Conservation (phyloP, 2,888 invertebrate genomes). For the Nomada goodeniana region DNA sequence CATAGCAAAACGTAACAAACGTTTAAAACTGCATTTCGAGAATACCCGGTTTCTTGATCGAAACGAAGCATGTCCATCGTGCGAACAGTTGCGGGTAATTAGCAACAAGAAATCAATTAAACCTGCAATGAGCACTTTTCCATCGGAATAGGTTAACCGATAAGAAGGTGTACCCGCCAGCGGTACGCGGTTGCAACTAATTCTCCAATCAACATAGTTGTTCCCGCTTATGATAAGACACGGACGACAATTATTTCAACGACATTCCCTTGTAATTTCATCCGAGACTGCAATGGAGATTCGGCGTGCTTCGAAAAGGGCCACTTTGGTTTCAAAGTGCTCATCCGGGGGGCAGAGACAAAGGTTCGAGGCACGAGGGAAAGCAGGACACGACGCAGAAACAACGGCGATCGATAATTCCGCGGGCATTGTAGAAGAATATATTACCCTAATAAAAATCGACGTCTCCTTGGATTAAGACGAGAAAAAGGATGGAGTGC, state of each 20-base stretch:
- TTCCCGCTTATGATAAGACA: no score
- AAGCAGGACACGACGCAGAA: not conserved
- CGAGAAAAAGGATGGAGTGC: conserved; percentile 9
- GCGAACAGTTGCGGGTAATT: no score
- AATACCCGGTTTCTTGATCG: no score
- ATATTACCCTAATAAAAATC: conserved; percentile 21
- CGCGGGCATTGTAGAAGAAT: not conserved
- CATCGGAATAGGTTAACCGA: not conserved
- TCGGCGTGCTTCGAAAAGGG: not conserved
- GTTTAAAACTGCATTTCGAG: no score
- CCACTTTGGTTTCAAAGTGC: not conserved
- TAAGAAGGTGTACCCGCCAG: not conserved
- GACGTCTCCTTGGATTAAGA: conserved; percentile 27
- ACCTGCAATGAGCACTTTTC: no score
- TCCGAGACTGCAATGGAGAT: not conserved
- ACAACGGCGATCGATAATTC: conserved; percentile 20
- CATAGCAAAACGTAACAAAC: no score
- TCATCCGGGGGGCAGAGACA: not conserved
- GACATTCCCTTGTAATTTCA: not conserved
- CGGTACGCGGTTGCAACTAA: no score
- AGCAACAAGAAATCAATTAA: no score
- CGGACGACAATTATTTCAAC: no score
- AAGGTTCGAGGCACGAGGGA: not conserved
- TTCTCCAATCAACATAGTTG: no score
- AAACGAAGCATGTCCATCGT: no score